Percentiles rank a stretch among this genome's conserved stretches.
Evolutionary conservation across 1,140 invertebrate species (phyloP).

Genomic region (Drosophila albomicans): DNA sequence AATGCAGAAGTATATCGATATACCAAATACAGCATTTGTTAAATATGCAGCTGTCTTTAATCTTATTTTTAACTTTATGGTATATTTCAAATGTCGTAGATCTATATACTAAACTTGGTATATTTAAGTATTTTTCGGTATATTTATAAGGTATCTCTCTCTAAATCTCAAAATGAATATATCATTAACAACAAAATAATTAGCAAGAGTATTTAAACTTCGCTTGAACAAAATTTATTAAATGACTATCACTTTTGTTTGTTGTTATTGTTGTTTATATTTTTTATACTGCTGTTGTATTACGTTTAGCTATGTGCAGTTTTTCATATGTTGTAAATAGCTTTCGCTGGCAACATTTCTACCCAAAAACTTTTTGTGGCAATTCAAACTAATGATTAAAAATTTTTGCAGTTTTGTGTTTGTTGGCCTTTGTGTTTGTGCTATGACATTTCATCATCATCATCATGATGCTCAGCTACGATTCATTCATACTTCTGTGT

Average conservation of each 20-base stretch:
- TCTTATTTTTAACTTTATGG: no score
- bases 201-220: neutral
- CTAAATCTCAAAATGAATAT: no score
- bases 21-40: no score
- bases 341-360: conserved; percentile 30
- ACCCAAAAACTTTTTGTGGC: conserved; percentile 74
- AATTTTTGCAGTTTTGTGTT: conserved; percentile 58
- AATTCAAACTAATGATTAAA: conserved; percentile 83
- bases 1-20: no score
- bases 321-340: conserved; percentile 82
- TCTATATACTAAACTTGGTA: no score
- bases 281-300: neutral
- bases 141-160: no score
- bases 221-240: neutral
- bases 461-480: conserved; percentile 1
- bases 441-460: conserved; percentile 64
- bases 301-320: conserved; percentile 58
- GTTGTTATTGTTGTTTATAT: no score
- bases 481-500: conserved; percentile 43
- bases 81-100: no score
- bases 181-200: no score
- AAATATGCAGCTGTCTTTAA: no score
- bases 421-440: conserved; percentile 53
- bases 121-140: no score
- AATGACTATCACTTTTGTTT: conserved; percentile 51